Base-by-base conservation (phyloP, 2,113 vertebrate genomes). In the Coryphaenoides rupestris region DNA sequence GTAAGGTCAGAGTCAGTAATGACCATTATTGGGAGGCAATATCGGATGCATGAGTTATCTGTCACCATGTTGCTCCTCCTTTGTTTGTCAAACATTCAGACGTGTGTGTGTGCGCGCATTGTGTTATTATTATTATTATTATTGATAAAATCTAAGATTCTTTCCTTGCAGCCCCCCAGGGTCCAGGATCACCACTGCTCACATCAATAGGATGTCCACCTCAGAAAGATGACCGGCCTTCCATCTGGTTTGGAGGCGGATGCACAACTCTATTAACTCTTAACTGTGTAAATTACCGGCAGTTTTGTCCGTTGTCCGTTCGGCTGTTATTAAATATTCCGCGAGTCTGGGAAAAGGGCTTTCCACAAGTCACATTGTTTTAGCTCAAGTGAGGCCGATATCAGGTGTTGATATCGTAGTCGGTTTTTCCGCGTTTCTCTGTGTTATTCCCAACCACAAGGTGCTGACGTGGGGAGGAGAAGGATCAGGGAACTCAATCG, bases 181-280 rank as follows among this genome's bases (percentile, higher is more conserved):
- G n/a, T n/a, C n/a, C n/a, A n/a, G n/a, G n/a, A n/a, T n/a, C n/a
- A n/a, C n/a, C n/a, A n/a, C n/a, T n/a, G n/a, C n/a, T n/a, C 49
- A 76, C 62, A 73, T 64, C 77, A 80, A 75, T 76, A 75, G 73
- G 69, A 78, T 68, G 63, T 75, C 71, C 73, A 78, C 79, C 68
- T 79, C 66, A 64, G 59, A 52, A 55, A 69, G 69, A 66, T 26
- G 68, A 46, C 52, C 33, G 59, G 68, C 62, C 72, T 75, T 78
- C 64, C 59, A 19, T 67, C 62, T 81, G 68, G 73, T 80, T 81
- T 75, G 72, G 63, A 72, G 65, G 68, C 68, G 60, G 60, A 52
- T 52, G 75, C 68, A 77, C 80, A 66, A 69, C 77, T 55, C 67
- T 73, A 70, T 57, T 66, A 45, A 57, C 67, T 73, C 68, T 57